A percentile compares a stretch with the other conserved stretches of the same genome.
phyloP scores from a whole-genome alignment of 2,888 invertebrate species.

The Acronicta alni region DNA sequence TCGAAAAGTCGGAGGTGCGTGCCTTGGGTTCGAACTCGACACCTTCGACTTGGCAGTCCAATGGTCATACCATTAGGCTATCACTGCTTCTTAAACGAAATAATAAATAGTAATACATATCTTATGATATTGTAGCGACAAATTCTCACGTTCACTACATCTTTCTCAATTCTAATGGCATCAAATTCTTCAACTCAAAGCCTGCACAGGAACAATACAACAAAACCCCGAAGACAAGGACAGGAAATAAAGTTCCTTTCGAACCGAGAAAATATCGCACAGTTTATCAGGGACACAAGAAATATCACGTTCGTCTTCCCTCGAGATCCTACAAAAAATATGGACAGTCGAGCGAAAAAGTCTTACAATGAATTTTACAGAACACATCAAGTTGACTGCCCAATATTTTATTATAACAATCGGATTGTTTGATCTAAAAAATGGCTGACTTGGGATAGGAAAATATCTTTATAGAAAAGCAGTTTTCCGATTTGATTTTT shows the following conservation, averaged over 20 bases:
- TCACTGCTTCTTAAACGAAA: too few species aligned
- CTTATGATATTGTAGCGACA: neutral
- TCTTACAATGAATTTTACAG: constrained; percentile 47
- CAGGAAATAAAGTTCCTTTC: constrained; percentile 54
- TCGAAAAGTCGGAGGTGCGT: too few species aligned
- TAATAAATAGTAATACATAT: too few species aligned
- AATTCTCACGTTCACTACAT: neutral
- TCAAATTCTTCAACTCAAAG: constrained; percentile 1
- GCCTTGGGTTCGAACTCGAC: too few species aligned
- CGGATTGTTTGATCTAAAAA: constrained; percentile 12
- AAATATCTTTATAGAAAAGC: neutral
- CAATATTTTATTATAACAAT: constrained; percentile 34
- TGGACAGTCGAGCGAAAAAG: constrained; percentile 51
- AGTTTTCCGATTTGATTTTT: neutral
- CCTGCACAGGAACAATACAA: constrained; percentile 43
- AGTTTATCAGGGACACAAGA: constrained; percentile 66
- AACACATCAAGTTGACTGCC: constrained; percentile 12
- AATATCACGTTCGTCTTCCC: constrained; percentile 64
- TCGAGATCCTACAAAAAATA: constrained; percentile 58
- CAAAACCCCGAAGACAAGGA: constrained; percentile 41
- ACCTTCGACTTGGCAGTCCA: too few species aligned
- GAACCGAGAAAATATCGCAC: constrained; percentile 61
- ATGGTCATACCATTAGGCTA: too few species aligned
- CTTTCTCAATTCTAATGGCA: neutral
- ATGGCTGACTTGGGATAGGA: neutral